Conservation (phyloP, 1,140 invertebrate genomes). For the Papilio aristodemus region DNA sequence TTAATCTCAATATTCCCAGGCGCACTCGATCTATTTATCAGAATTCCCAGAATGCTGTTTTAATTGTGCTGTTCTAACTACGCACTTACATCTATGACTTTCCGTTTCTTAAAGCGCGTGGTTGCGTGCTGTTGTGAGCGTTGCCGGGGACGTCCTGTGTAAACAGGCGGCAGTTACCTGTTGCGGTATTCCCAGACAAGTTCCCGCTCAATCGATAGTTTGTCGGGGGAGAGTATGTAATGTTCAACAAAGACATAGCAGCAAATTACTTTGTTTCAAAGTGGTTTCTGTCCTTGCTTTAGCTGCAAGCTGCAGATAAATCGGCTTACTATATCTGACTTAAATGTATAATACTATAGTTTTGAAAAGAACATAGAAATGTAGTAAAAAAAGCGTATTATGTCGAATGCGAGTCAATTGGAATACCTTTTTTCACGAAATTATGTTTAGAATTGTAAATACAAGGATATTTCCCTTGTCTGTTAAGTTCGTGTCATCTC, state of each 20-base stretch:
- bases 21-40: too few relatives aligned
- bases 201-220: constrained; percentile 12
- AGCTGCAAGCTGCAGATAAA: too few relatives aligned
- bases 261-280: not conserved
- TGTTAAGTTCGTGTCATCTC: not conserved
- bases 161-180: constrained; percentile 4
- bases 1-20: too few relatives aligned
- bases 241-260: not conserved
- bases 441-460: not conserved
- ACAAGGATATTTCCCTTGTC: not conserved
- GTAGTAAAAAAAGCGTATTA: not conserved
- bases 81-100: not conserved
- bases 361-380: too few relatives aligned
- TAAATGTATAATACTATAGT: too few relatives aligned
- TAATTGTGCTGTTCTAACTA: too few relatives aligned
- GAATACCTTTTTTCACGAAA: not conserved
- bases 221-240: not conserved
- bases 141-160: not conserved
- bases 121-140: not conserved
- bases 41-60: too few relatives aligned
- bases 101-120: not conserved
- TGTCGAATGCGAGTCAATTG: not conserved
- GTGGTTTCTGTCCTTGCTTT: too few relatives aligned
- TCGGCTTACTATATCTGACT: too few relatives aligned
- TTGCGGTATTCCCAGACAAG: constrained; percentile 12